Conservation (phyloP, 2,888 invertebrate genomes). For the Polyommatus icarus region DNA sequence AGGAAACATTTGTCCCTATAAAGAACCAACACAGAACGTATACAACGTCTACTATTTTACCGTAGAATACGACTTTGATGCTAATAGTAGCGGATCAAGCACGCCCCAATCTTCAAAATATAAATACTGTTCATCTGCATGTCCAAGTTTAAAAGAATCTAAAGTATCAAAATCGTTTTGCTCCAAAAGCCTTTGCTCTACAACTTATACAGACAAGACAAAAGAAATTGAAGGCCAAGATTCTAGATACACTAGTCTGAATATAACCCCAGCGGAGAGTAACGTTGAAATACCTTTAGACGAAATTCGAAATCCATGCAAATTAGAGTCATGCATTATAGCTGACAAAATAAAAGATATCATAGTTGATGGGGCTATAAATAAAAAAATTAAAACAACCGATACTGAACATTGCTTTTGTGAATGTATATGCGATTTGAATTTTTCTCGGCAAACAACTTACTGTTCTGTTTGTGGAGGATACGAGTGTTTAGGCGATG, state of each 20-base stretch:
- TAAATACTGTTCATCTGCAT: conserved; percentile 56
- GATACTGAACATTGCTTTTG: conserved; percentile 63
- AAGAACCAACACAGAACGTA: conserved; percentile 43
- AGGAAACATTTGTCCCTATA: conserved; percentile 57
- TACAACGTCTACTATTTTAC: conserved; percentile 70
- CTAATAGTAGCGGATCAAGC: conserved; percentile 41
- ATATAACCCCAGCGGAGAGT: conserved; percentile 67
- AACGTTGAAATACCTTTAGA: conserved; percentile 57
- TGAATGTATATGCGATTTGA: conserved; percentile 68
- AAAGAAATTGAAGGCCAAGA: conserved; percentile 45
- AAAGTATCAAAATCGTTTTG: conserved; percentile 50
- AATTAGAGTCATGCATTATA: conserved; percentile 63
- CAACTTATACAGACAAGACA: conserved; percentile 38
- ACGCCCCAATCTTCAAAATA: conserved; percentile 48
- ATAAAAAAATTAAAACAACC: conserved; percentile 47
- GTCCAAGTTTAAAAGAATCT: conserved; percentile 54
- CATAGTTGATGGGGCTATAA: conserved; percentile 54
- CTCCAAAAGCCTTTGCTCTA: conserved; percentile 56
- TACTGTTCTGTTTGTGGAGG: conserved; percentile 72
- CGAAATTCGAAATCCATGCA: conserved; percentile 65
- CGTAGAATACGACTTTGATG: conserved; percentile 61
- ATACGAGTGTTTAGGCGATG: conserved; percentile 67
- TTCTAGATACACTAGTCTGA: conserved; percentile 50
- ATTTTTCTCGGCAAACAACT: conserved; percentile 64
- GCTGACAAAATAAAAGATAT: conserved; percentile 67